Evolutionary conservation across 1,140 invertebrate species (phyloP), one percentile per base, ranked within the genome.

Genomic region (Hormaphis cornu): DNA sequence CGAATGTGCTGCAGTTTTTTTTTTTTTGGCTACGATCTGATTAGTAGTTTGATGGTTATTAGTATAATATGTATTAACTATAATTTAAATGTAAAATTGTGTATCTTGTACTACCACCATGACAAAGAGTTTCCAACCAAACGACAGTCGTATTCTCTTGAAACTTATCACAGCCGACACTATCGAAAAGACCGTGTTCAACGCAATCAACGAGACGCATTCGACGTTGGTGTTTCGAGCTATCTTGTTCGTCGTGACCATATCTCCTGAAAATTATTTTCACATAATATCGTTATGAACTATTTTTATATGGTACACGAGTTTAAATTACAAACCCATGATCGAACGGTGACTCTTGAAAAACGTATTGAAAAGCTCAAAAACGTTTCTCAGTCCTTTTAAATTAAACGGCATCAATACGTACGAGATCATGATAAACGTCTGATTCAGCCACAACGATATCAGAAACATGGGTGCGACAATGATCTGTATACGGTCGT

Each of bases 401-500:
- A 71, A 66, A 20, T 63, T 33, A 24, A 54, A 26, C 0, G 58
- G 70, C 50, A 71, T 53, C n/a, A 37, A n/a, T 35, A 44, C 22
- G 28, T 28, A 63, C 9, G 33, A 53, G 4, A 42, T 30, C 1
- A 71, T 53, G 24, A 24, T 30, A 28, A 71, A 44, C 24, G 37
- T 35, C 44, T 66, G 58, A 16, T 59, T 63, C 9, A 71, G 10
- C 26, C 37, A 26, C 33, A 71, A 2, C 3, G 70, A 71, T 20
- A 37, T 37, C 7, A 71, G 3, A 14, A 71, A 71, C 58, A 71
- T 71, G 0, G 70, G 70, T 22, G 44, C 70, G 1, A 42, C 54
- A 10, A 71, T 63, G 3, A 63, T 71, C 20, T 71, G 70, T 20
- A 61, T 66, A 30, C 56, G 56, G n/a, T 71, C 70, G 37, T 71